A percentile compares a stretch with the other conserved stretches of the same genome.
phyloP scores from a whole-genome alignment of 2,888 invertebrate genomes.

The Scotopteryx bipunctaria region DNA sequence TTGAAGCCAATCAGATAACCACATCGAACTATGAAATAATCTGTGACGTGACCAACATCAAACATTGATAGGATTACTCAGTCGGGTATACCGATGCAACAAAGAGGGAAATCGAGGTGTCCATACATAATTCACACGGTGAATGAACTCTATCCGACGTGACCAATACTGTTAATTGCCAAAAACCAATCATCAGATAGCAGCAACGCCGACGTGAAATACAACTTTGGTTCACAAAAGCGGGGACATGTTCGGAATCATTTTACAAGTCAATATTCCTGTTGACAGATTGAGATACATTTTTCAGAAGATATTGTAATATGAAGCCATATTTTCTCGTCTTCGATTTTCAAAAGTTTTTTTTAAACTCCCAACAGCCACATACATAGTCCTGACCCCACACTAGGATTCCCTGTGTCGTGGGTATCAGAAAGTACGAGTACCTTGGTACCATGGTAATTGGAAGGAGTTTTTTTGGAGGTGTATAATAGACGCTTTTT shows the following conservation, averaged over 20 bases:
- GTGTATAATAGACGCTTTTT: too few relatives aligned
- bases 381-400: too few relatives aligned
- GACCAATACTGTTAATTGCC: slow-evolving; percentile 83
- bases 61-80: slow-evolving; percentile 42
- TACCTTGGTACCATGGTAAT: too few relatives aligned
- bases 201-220: slow-evolving; percentile 76
- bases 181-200: slow-evolving; percentile 84
- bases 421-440: too few relatives aligned
- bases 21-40: too few relatives aligned
- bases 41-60: too few relatives aligned
- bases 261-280: slow-evolving; percentile 27
- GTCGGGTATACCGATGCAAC: slow-evolving; percentile 57
- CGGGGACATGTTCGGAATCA: slow-evolving; percentile 40
- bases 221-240: slow-evolving; percentile 77
- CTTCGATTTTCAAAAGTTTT: too few relatives aligned
- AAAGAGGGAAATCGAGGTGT: slow-evolving; percentile 70
- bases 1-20: too few relatives aligned
- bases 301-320: slow-evolving; percentile 3
- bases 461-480: too few relatives aligned
- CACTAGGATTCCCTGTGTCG: too few relatives aligned
- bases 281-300: slow-evolving; percentile 22
- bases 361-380: too few relatives aligned
- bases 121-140: slow-evolving; percentile 82
- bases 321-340: neutral
- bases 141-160: slow-evolving; percentile 79